phyloP scores from a whole-genome alignment of 1,140 invertebrate genomes.

The Fopius arisanus region DNA sequence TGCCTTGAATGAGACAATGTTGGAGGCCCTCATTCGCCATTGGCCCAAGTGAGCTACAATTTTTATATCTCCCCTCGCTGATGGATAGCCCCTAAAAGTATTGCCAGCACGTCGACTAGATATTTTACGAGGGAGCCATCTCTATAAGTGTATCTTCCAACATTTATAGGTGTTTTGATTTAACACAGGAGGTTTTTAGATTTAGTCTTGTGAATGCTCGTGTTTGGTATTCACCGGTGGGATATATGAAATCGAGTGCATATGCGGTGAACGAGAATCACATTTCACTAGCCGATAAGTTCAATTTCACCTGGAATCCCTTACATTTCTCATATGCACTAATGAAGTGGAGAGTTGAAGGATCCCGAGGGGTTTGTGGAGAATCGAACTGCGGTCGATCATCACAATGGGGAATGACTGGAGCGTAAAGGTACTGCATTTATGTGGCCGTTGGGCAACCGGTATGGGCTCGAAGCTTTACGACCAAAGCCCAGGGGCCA shows the following conservation, averaged over 20 bases:
- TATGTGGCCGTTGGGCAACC: background rate
- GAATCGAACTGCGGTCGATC: background rate
- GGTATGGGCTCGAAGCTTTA: slow-evolving; percentile 1
- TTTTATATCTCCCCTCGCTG: background rate
- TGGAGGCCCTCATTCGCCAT: no score
- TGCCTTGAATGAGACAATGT: no score
- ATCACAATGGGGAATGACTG: background rate
- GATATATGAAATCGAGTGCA: background rate
- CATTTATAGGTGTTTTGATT: background rate
- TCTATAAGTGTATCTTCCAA: background rate
- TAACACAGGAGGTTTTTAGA: background rate
- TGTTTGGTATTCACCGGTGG: background rate
- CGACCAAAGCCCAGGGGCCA: background rate
- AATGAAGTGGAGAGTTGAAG: background rate
- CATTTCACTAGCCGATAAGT: background rate
- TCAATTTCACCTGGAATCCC: background rate
- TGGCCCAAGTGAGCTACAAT: background rate
- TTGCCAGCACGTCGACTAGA: background rate
- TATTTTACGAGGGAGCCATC: background rate
- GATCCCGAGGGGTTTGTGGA: background rate
- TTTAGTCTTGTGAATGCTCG: background rate
- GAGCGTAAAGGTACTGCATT: background rate
- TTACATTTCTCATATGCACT: background rate
- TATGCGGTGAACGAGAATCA: no score
- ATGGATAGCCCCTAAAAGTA: background rate